Percentiles rank a stretch among this genome's conserved stretches.
These are phyloP conservation scores for Hoplostethus mediterraneus DNA, from an alignment of 2,797 vertebrate species.

Conservation along the genomic window DNA sequence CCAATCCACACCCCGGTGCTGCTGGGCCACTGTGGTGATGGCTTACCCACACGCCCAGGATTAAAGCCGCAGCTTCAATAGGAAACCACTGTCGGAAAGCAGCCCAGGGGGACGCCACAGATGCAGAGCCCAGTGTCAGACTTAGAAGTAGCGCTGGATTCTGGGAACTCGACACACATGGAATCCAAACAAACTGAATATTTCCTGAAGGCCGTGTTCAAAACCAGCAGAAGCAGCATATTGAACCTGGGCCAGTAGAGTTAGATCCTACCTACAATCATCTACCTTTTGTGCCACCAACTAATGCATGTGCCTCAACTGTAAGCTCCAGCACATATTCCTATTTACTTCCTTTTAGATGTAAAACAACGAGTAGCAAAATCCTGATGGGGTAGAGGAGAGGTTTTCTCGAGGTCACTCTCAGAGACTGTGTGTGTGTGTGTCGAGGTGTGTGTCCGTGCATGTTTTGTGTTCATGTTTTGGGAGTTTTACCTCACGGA, in stretches of 20 bases:
- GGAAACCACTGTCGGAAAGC: background rate
- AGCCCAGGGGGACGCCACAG: conserved; percentile 38
- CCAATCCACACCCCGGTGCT: conserved; percentile 26
- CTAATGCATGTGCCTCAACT: background rate
- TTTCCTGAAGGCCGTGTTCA: conserved; percentile 7
- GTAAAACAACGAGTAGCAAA: background rate
- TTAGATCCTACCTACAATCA: background rate
- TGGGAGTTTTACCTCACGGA: background rate
- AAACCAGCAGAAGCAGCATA: background rate
- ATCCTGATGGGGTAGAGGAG: too few relatives aligned
- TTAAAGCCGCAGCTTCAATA: conserved; percentile 56
- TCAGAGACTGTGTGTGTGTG: background rate
- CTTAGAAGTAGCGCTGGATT: conserved; percentile 48
- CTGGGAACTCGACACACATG: conserved; percentile 4
- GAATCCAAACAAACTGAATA: conserved; percentile 2
- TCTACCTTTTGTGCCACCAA: background rate
- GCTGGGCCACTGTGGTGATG: conserved; percentile 31
- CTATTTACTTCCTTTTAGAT: background rate
- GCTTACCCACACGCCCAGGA: conserved; percentile 60
- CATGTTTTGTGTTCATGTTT: background rate
- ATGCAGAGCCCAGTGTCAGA: conserved; percentile 20
- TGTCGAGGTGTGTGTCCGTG: background rate
- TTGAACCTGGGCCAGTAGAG: background rate
- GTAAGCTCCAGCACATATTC: background rate
- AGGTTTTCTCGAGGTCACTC: too few relatives aligned